Base-by-base conservation (phyloP, 2,888 invertebrate genomes). In the Phorcus lineatus region DNA sequence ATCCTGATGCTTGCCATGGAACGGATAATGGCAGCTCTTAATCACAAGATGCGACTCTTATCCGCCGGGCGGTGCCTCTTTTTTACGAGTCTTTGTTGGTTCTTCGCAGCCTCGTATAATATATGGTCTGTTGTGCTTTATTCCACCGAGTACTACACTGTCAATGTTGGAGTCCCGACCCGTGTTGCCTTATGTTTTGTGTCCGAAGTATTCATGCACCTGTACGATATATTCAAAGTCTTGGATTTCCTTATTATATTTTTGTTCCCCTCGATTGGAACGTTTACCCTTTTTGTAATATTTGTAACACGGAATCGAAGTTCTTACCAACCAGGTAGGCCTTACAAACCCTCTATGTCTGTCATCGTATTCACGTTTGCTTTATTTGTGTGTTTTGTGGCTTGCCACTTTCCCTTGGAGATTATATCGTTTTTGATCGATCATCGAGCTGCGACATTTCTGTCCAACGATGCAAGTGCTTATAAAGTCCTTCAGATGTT, bases 51-150 rank as follows among this genome's bases (percentile, higher is more conserved):
- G 53, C 70, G 66, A 22, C 54, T 67, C 19, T 24, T 80, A 17
- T 80, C 77, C n/a, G 28, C 88, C 1, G 89, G 88, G n/a, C 74
- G 88, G 17, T 88, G 88, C 77, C 86, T 91, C 85, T 92, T 92
- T 82, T 90, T 89, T 62, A 89, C 90, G n/a, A 90, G 88, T 77
- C 82, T 92, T 16, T 86, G 90, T 16, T 92, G 92, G 91, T 92
- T 92, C 84, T 91, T 91, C 80, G 88, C 90, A 0, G 86, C 90
- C 0, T 89, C 92, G 9, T 92, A 90, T 80, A 91, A 91, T 82
- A 87, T 92, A 24, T 92, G 92, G 92, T 85, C 89, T 31, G 87
- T 90, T 24, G 88, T 90, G 7, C 84, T 90, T 52, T 90, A 88
- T 78, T 87, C 86, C 22, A 77, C 84, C 6, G 79, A 83, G 19